Conservation (phyloP, 1,140 invertebrate genomes). For the Sinella curviseta region DNA sequence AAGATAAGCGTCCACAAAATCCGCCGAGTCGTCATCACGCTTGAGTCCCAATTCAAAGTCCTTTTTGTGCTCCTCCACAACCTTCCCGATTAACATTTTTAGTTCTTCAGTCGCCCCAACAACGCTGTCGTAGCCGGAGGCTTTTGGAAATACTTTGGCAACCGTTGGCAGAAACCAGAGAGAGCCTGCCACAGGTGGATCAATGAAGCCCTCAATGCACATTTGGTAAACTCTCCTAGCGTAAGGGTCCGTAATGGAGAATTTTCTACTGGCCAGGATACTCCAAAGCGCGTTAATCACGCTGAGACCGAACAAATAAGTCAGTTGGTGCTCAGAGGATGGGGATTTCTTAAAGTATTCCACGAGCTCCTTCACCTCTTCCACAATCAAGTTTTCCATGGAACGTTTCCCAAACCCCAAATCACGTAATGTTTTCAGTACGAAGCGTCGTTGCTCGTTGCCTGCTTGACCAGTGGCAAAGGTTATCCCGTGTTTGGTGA, state of each 20-base stretch:
- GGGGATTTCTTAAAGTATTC: slow-evolving; percentile 8
- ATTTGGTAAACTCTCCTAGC: slow-evolving; percentile 18
- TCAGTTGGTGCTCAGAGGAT: not conserved
- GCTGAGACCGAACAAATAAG: slow-evolving; percentile 26
- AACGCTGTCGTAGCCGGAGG: slow-evolving; percentile 11
- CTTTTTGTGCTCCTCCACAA: not conserved
- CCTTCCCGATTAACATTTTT: not conserved
- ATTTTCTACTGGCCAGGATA: slow-evolving; percentile 37
- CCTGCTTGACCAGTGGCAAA: slow-evolving; percentile 34
- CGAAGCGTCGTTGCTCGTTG: slow-evolving; percentile 41
- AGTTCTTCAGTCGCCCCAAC: not conserved
- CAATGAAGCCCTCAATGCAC: slow-evolving; percentile 37
- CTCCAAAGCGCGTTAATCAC: slow-evolving; percentile 40
- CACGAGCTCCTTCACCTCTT: slow-evolving; percentile 41
- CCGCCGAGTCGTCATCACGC: too few species aligned
- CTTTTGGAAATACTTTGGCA: slow-evolving; percentile 31
- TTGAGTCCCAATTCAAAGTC: not conserved
- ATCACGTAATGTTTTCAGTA: slow-evolving; percentile 40
- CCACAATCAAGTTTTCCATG: slow-evolving; percentile 39
- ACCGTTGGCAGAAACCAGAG: slow-evolving; percentile 36
- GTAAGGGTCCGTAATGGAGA: slow-evolving; percentile 22
- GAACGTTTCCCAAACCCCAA: slow-evolving; percentile 46
- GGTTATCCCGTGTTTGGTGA: slow-evolving; percentile 39
- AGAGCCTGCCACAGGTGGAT: slow-evolving; percentile 27
- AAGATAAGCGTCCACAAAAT: slow-evolving; percentile 22